These are phyloP conservation scores for Lepus americanus DNA, from an alignment of 2,113 vertebrate genomes.

Conservation along the genomic window DNA sequence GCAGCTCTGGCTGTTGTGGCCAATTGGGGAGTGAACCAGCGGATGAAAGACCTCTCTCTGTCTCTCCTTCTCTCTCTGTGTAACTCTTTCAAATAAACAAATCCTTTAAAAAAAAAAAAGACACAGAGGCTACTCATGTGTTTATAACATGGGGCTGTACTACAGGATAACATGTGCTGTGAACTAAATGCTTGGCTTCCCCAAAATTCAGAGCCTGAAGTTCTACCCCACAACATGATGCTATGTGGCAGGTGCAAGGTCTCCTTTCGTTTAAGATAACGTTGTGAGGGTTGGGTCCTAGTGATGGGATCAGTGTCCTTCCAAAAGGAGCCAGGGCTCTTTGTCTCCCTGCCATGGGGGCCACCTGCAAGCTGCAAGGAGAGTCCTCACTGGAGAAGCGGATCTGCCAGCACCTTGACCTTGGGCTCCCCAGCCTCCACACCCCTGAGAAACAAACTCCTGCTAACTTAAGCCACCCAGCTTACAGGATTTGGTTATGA, in stretches of 20 bases:
- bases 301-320: background rate
- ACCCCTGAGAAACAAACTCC: background rate
- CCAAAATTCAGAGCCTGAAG: background rate
- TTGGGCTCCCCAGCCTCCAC: background rate
- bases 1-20: too few relatives aligned
- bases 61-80: too few relatives aligned
- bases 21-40: too few relatives aligned
- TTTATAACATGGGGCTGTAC: too few relatives aligned
- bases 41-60: too few relatives aligned
- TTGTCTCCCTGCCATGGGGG: too few relatives aligned
- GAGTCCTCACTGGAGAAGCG: background rate
- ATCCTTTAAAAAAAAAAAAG: too few relatives aligned
- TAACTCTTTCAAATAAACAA: too few relatives aligned
- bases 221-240: rapidly evolving
- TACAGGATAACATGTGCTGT: background rate
- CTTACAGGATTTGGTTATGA: too few relatives aligned
- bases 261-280: background rate
- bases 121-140: background rate
- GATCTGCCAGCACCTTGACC: background rate
- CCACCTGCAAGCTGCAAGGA: background rate
- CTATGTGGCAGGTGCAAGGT: background rate
- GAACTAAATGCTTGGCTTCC: background rate
- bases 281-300: background rate
- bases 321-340: background rate
- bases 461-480: background rate